Evolutionary conservation across 2,888 invertebrate genomes (phyloP), one percentile per base, ranked within the genome.

Genomic region (Platycheirus rosarum): DNA sequence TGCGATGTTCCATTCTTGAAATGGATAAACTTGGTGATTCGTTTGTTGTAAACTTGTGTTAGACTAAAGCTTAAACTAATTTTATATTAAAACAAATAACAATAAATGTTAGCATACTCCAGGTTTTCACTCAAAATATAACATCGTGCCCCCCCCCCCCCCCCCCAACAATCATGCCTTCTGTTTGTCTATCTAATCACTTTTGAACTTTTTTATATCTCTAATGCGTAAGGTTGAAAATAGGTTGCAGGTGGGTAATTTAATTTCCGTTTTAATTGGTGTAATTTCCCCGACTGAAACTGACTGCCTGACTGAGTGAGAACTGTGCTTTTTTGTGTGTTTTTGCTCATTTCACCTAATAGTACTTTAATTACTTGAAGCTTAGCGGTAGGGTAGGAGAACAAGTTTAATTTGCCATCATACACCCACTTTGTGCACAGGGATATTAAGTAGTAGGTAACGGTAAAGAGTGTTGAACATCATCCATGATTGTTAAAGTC

Each of bases 181-280:
- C 26, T n/a, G 8, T 44, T 13, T 44, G 60, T 53, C 48, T 68
- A 71, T 51, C 63, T 77, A 82, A 82, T 82, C 82, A 63, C 77
- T 62, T 77, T 35, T 71, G 35, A 77, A 77, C 77, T 68, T 62
- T 35, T 55, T 8, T 78, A 20, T 49, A 44, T 68, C 57, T 40
- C 57, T 57, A 57, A 40, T 73, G 82, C 68, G 66, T 82, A 77
- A 68, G 37, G 26, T 53, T 68, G 68, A 18, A 73, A 63, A 53
- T 70, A 63, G 66, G 71, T 77, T 82, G 77, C 82, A 82, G 82
- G 77, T 82, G 82, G 77, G 63, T 82, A 77, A 82, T 82, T 77
- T 82, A 77, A 82, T 82, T 82, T 77, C 77, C 82, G 66, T 77
- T 71, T 60, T 77, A 82, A 82, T 77, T 73, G 82, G 77, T 77